Percentiles rank a stretch among this genome's conserved stretches.
These are phyloP conservation scores for Eleutherodactylus coqui DNA, from an alignment of 2,797 vertebrate species.

Conservation along the genomic window DNA sequence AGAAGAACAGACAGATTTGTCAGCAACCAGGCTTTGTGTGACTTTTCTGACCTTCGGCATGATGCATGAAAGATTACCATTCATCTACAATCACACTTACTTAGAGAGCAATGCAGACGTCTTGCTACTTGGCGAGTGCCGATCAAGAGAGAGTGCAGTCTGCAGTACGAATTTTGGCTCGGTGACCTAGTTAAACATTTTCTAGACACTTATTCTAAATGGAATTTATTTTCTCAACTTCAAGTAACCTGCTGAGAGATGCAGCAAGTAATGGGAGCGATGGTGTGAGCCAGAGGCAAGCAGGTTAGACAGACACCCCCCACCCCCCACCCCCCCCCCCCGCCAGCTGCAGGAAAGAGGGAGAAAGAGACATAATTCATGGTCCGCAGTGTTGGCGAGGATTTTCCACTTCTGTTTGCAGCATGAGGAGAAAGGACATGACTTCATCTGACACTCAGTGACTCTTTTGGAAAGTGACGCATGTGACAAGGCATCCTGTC, in stretches of 20 bases:
- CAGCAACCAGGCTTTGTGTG: not conserved
- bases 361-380: constrained; percentile 39
- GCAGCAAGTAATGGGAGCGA: not conserved
- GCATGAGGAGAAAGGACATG: constrained; percentile 44
- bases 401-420: constrained; percentile 56
- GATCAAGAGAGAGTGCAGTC: not conserved
- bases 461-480: constrained; percentile 59
- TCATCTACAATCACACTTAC: not conserved
- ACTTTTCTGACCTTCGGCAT: not conserved
- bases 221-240: constrained; percentile 28
- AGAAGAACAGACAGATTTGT: no score
- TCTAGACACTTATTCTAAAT: constrained; percentile 11
- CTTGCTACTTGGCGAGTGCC: constrained; percentile 2
- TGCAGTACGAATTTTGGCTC: not conserved
- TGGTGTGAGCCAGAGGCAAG: constrained; percentile 18
- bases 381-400: constrained; percentile 15
- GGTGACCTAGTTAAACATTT: constrained; percentile 17
- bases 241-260: constrained; percentile 13
- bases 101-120: not conserved
- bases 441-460: constrained; percentile 57
- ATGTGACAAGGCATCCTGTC: constrained; percentile 58
- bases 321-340: not conserved
- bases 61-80: not conserved
- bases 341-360: constrained; percentile 53
- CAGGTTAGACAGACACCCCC: no score